Conservation (phyloP, 2,888 invertebrate genomes). For the Tyria jacobaeae region DNA sequence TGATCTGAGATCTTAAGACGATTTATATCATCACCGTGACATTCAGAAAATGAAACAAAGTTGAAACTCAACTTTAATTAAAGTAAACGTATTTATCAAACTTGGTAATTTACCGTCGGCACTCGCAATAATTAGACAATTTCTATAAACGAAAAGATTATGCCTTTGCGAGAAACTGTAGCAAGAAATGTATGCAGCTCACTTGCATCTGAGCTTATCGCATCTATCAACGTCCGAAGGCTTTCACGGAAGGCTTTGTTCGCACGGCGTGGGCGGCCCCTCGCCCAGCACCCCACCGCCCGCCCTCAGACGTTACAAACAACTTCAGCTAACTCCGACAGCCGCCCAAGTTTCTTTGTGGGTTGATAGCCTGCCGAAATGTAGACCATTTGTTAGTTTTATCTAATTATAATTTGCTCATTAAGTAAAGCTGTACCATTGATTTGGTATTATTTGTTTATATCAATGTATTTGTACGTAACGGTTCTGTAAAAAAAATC, state of each 20-base stretch:
- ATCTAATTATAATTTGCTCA: slow-evolving; percentile 42
- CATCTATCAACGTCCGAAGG: slow-evolving; percentile 81
- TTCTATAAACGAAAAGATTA: slow-evolving; percentile 58
- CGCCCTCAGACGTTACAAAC: slow-evolving; percentile 73
- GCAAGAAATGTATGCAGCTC: slow-evolving; percentile 85
- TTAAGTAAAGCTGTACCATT: not conserved
- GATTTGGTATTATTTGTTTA: not conserved
- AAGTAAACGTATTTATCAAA: too few species aligned
- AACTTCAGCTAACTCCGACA: slow-evolving; percentile 73
- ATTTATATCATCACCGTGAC: too few species aligned
- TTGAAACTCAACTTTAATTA: too few species aligned
- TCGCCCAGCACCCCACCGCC: slow-evolving; percentile 53
- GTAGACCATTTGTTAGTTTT: slow-evolving; percentile 58
- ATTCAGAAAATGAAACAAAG: too few species aligned
- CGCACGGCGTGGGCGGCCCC: slow-evolving; percentile 64
- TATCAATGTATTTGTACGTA: not conserved
- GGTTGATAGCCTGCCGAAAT: slow-evolving; percentile 71
- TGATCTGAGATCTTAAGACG: too few species aligned
- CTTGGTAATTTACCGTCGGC: not conserved
- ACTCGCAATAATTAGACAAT: slow-evolving; percentile 45
- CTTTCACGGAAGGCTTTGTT: slow-evolving; percentile 84
- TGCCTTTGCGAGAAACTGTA: slow-evolving; percentile 66
- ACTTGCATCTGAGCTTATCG: slow-evolving; percentile 86
- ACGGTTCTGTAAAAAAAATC: not conserved
- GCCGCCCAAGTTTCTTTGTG: slow-evolving; percentile 77